phyloP scores from a whole-genome alignment of 2,888 invertebrate species.

The Conomelus anceps region DNA sequence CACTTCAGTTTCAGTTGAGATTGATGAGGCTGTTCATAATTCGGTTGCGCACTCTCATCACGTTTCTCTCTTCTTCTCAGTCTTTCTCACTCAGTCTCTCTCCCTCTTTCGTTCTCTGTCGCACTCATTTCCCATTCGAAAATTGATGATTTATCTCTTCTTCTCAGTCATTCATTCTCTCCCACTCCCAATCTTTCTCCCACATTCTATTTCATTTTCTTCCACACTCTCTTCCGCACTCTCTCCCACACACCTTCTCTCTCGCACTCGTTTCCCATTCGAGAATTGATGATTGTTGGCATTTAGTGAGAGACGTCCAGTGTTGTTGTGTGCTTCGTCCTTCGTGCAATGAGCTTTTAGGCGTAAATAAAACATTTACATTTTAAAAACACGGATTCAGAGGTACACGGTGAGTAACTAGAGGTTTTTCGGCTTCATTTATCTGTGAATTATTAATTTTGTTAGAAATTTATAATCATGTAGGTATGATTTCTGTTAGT shows the following conservation, averaged over 20 bases:
- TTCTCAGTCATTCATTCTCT: neutral
- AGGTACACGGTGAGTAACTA: neutral
- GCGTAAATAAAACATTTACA: neutral
- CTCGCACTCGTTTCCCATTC: no score
- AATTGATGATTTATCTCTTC: no score
- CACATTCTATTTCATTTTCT: neutral
- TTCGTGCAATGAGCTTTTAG: neutral
- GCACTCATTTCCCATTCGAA: no score
- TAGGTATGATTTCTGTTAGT: no score
- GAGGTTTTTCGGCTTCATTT: neutral
- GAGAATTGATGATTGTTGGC: neutral
- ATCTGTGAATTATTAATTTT: no score
- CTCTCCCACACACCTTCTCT: neutral
- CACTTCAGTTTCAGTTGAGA: neutral
- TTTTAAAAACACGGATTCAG: neutral
- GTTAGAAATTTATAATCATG: no score
- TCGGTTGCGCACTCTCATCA: neutral
- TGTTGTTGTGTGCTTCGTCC: neutral
- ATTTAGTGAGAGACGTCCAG: neutral
- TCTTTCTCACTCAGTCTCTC: neutral
- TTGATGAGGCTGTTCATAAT: neutral
- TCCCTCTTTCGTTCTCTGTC: neutral
- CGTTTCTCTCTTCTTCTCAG: neutral
- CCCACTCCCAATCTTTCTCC: neutral
- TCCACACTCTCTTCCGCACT: neutral